A percentile compares a stretch with the other conserved stretches of the same genome.
Conservation (phyloP, 2,113 vertebrate genomes). For the Ceyx margarethae region DNA sequence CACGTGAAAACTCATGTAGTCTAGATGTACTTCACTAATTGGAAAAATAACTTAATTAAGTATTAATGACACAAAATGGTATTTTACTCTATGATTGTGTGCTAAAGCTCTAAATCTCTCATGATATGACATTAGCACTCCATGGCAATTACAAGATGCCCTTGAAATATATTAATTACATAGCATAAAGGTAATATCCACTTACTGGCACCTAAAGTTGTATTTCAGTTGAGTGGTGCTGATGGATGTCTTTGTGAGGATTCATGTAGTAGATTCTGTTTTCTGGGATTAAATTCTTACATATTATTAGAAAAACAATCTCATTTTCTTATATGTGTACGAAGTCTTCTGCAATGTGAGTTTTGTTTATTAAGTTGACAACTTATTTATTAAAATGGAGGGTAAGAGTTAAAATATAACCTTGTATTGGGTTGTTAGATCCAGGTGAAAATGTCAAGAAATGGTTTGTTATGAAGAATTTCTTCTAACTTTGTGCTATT, state of each 20-base stretch:
- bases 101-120: not conserved
- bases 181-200: not conserved
- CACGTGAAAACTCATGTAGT: not conserved
- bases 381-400: not conserved
- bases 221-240: not conserved
- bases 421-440: not conserved
- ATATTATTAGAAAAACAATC: not conserved
- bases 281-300: not conserved
- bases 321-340: not conserved
- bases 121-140: not conserved
- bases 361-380: not conserved
- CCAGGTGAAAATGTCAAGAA: not conserved
- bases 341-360: not conserved
- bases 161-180: constrained; percentile 4
- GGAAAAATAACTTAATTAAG: not conserved
- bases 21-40: not conserved
- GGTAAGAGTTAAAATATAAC: not conserved
- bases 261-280: not conserved
- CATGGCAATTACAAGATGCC: not conserved
- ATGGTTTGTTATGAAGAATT: not conserved
- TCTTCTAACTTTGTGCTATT: not conserved
- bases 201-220: not conserved
- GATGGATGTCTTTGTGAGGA: not conserved
- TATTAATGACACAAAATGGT: not conserved
- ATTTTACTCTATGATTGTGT: not conserved